A percentile compares a stretch with the other conserved stretches of the same genome.
These are phyloP conservation scores for Hanleya hanleyi DNA, from an alignment of 2,888 invertebrate species.

Conservation along the genomic window DNA sequence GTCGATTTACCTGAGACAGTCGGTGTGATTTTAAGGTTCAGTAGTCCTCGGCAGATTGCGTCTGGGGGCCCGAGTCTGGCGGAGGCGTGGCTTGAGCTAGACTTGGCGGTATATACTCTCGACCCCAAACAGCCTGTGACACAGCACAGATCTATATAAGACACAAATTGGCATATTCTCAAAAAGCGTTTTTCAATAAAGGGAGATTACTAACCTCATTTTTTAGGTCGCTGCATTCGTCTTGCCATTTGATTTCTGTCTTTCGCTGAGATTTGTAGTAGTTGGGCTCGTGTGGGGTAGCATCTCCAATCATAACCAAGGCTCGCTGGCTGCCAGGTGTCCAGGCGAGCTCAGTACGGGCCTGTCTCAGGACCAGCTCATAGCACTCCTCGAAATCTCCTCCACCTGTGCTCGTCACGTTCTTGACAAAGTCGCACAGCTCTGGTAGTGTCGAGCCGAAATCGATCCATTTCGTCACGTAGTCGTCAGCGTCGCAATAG, in stretches of 20 bases:
- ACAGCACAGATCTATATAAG: no score
- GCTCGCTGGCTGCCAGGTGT: conserved; percentile 61
- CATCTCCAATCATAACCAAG: conserved; percentile 69
- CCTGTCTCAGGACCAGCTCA: conserved; percentile 66
- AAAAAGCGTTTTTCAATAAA: no score
- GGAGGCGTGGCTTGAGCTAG: no score
- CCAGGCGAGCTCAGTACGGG: conserved; percentile 61
- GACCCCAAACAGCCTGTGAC: no score
- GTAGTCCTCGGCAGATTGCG: no score
- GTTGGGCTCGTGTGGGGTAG: conserved; percentile 59
- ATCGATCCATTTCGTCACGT: conserved; percentile 59
- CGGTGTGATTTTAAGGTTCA: no score
- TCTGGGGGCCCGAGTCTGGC: no score
- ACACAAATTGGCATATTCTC: no score
- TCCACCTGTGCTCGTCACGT: conserved; percentile 53
- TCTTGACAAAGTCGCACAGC: conserved; percentile 50
- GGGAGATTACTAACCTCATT: conserved; percentile 35
- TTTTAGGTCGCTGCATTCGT: conserved; percentile 48
- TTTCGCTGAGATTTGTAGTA: conserved; percentile 53
- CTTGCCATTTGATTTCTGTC: conserved; percentile 60
- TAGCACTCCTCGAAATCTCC: conserved; percentile 69
- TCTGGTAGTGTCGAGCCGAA: conserved; percentile 47
- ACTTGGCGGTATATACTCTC: no score
- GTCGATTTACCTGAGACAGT: no score
- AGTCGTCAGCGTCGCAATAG: conserved; percentile 59